Conservation (phyloP, 2,113 vertebrate species). For the Rhineura floridana region DNA sequence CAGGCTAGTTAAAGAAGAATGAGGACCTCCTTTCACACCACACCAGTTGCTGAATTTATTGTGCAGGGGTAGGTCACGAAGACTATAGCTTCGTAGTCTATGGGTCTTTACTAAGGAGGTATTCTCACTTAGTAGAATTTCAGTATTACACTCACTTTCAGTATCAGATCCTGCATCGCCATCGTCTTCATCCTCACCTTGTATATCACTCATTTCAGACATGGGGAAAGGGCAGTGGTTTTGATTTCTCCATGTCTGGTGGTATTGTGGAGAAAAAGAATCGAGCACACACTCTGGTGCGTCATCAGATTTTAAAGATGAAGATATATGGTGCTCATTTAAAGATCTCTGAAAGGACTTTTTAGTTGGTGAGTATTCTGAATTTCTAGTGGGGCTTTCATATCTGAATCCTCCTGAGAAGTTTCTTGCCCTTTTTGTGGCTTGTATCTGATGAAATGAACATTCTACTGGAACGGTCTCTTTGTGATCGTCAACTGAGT, state of each 20-base stretch:
- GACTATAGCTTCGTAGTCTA: conserved; percentile 54
- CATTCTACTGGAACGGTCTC: conserved; percentile 23
- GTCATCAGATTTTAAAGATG: rapidly evolving
- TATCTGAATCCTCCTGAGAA: neutral
- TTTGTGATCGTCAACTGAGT: conserved; percentile 26
- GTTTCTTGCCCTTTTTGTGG: conserved; percentile 13
- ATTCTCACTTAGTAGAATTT: conserved; percentile 76
- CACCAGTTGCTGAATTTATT: conserved; percentile 93
- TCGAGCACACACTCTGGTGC: conserved; percentile 30
- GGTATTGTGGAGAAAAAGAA: conserved; percentile 46
- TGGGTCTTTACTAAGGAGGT: conserved; percentile 43
- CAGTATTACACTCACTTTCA: conserved; percentile 85
- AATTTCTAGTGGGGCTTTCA: neutral
- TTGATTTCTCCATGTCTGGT: conserved; percentile 49
- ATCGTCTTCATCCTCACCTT: conserved; percentile 69
- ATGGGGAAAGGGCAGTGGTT: conserved; percentile 20
- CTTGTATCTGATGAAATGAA: neutral
- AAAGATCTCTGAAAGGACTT: neutral
- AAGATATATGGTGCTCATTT: neutral
- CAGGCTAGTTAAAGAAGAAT: conserved; percentile 15
- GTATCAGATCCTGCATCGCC: conserved; percentile 73
- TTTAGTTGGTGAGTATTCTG: conserved; percentile 38
- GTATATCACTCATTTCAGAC: conserved; percentile 59
- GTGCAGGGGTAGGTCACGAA: conserved; percentile 83
- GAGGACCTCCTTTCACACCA: conserved; percentile 74